Conservation (phyloP, 1,140 invertebrate genomes). For the Drosophila nebulosa region DNA sequence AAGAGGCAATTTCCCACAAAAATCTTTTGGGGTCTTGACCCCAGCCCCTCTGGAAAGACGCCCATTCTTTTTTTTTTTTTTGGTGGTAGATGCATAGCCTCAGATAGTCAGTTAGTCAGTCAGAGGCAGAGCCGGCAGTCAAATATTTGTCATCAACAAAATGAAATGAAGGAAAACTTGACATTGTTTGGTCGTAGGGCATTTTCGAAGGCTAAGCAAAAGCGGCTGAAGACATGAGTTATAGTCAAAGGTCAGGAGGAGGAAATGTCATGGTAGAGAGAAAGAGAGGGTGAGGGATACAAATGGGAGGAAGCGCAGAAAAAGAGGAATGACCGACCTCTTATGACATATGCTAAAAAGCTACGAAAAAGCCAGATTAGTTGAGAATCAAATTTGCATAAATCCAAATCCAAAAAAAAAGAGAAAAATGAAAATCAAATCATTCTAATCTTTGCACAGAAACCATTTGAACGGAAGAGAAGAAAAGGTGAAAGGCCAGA, state of each 20-base stretch:
- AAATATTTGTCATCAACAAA: conserved; percentile 65
- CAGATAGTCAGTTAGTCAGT: conserved; percentile 34
- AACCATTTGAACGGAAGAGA: conserved; percentile 3
- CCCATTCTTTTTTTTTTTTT: background rate
- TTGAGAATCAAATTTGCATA: conserved; percentile 32
- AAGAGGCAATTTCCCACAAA: background rate
- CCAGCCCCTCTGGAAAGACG: background rate
- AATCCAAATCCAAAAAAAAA: conserved; percentile 12
- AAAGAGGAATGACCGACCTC: background rate
- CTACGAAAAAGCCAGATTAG: background rate
- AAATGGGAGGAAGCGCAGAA: background rate
- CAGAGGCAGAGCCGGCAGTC: conserved; percentile 32
- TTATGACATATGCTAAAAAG: background rate
- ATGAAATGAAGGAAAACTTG: conserved; percentile 32
- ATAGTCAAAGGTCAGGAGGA: conserved; percentile 3
- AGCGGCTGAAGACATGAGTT: conserved; percentile 37
- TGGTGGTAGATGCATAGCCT: background rate
- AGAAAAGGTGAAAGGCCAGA: conserved; percentile 40
- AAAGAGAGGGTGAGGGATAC: background rate
- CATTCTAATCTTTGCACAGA: background rate
- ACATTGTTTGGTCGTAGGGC: conserved; percentile 46
- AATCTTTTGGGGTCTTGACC: background rate
- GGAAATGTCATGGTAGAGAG: background rate
- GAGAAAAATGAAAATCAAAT: background rate
- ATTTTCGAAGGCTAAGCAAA: conserved; percentile 46